These are phyloP conservation scores for Cephus spinipes DNA, from an alignment of 2,888 invertebrate genomes.

Conservation along the genomic window DNA sequence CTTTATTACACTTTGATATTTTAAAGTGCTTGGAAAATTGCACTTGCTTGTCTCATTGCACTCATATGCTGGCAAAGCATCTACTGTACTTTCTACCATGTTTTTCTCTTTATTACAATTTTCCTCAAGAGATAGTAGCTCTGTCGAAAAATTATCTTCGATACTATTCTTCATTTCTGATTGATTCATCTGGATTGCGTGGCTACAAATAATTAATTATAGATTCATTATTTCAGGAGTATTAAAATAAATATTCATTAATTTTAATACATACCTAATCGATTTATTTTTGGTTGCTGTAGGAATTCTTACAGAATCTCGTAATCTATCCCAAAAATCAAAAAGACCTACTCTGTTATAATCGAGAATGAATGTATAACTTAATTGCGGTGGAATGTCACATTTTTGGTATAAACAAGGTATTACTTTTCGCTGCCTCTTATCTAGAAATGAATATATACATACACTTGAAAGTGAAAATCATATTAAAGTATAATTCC, in stretches of 20 bases:
- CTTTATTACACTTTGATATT: neutral
- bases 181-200: neutral
- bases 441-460: conserved; percentile 58
- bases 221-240: neutral
- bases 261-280: neutral
- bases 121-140: neutral
- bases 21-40: neutral
- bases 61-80: neutral
- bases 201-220: neutral
- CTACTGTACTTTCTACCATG: neutral
- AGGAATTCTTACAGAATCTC: conserved; percentile 68
- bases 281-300: neutral
- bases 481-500: conserved; percentile 8
- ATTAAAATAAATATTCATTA: neutral
- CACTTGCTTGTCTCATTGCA: neutral
- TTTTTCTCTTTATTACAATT: neutral
- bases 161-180: neutral
- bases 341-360: conserved; percentile 71
- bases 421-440: conserved; percentile 74
- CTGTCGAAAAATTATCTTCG: neutral
- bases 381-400: conserved; percentile 74
- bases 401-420: conserved; percentile 78
- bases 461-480: neutral
- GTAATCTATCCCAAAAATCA: conserved; percentile 80
- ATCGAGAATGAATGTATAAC: conserved; percentile 75